Conservation (phyloP, 2,797 vertebrate genomes). For the Rhinoraja longicauda region DNA sequence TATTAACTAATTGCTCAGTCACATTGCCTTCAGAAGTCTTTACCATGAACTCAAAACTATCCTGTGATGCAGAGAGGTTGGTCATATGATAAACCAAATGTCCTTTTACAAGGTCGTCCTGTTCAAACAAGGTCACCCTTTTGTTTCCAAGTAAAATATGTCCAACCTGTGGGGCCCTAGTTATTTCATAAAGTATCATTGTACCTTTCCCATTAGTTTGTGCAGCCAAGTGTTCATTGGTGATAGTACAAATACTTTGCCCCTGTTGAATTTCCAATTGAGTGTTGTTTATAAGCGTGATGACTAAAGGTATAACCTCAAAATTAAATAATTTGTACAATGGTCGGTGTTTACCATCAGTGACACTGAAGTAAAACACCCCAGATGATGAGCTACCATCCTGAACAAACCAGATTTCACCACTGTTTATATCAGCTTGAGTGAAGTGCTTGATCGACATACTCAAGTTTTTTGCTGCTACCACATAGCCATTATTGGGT, state of each 20-base stretch:
- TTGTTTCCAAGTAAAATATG: constrained; percentile 60
- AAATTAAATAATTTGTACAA: constrained; percentile 83
- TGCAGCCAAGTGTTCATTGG: constrained; percentile 67
- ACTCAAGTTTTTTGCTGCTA: constrained; percentile 57
- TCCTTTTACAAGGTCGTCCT: constrained; percentile 62
- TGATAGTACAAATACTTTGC: constrained; percentile 60
- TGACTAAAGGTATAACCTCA: constrained; percentile 66
- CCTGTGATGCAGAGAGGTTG: constrained; percentile 56
- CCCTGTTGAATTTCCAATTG: constrained; percentile 67
- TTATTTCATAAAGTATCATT: constrained; percentile 66
- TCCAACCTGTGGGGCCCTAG: constrained; percentile 62
- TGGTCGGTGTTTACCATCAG: constrained; percentile 77
- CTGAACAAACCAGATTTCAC: constrained; percentile 72
- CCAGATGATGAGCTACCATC: constrained; percentile 74
- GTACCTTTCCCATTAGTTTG: constrained; percentile 69
- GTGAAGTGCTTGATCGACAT: constrained; percentile 65
- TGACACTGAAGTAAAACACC: constrained; percentile 85
- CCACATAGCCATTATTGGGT: constrained; percentile 79
- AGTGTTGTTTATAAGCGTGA: constrained; percentile 69
- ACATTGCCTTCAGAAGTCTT: constrained; percentile 74
- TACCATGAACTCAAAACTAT: constrained; percentile 69
- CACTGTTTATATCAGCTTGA: constrained; percentile 73
- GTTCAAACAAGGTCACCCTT: constrained; percentile 61
- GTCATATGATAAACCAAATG: constrained; percentile 69
- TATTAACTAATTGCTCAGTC: constrained; percentile 64